Conservation (phyloP, 2,113 vertebrate species). For the Acrocephalus kingi region DNA sequence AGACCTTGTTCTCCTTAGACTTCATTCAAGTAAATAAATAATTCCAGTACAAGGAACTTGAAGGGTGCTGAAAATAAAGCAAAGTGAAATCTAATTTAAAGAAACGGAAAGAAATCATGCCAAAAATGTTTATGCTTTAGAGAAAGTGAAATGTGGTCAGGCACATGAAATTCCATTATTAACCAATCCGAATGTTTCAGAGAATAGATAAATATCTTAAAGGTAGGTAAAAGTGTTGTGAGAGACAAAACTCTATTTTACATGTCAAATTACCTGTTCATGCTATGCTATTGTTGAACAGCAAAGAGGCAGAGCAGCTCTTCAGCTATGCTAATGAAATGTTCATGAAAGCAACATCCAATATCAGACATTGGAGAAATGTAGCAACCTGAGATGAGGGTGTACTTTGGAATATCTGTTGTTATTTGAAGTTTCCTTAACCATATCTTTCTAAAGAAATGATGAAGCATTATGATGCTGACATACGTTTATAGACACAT, state of each 20-base stretch:
- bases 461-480: neutral
- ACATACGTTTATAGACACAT: neutral
- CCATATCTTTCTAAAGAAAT: neutral
- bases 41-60: neutral
- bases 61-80: neutral
- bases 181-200: neutral
- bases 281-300: neutral
- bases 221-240: neutral
- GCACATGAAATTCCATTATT: neutral
- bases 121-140: neutral
- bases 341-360: neutral
- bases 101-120: neutral
- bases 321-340: neutral
- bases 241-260: neutral
- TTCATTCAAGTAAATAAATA: neutral
- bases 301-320: neutral
- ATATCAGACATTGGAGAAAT: neutral
- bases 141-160: neutral
- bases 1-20: neutral
- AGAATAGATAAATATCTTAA: neutral
- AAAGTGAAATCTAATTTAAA: neutral
- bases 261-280: neutral
- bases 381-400: neutral
- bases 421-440: neutral
- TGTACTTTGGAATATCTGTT: neutral